A percentile compares a stretch with the other conserved stretches of the same genome.
phyloP scores from a whole-genome alignment of 2,888 invertebrate species.

The Zaprionus lineosus region DNA sequence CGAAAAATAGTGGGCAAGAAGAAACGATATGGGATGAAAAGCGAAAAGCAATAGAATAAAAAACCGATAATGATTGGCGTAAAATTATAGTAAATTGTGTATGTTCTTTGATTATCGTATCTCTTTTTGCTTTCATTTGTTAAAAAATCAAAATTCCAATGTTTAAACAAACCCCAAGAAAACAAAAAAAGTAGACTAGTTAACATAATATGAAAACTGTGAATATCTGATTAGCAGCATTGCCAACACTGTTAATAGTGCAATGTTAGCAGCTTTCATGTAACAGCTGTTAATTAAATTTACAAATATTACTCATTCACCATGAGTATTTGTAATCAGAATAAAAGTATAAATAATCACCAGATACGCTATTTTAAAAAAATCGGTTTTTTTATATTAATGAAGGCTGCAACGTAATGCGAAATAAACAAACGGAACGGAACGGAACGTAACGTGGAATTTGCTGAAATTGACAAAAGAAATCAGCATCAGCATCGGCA shows the following conservation, averaged over 20 bases:
- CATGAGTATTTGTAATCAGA: background rate
- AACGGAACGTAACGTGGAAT: conserved; percentile 64
- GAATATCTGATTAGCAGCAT: too few relatives aligned
- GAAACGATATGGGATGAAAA: conserved; percentile 34
- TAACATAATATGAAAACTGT: conserved; percentile 3
- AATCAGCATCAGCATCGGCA: conserved; percentile 10
- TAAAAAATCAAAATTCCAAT: conserved; percentile 31
- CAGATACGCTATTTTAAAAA: too few relatives aligned
- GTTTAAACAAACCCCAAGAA: conserved; percentile 38
- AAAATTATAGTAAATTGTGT: conserved; percentile 56
- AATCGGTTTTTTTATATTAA: background rate
- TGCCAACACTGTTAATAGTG: conserved; percentile 15
- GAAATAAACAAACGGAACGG: conserved; percentile 50
- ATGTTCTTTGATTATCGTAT: conserved; percentile 40
- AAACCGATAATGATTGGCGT: conserved; percentile 34
- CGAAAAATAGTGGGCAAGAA: conserved; percentile 2
- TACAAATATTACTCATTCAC: too few relatives aligned
- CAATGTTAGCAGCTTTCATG: too few relatives aligned
- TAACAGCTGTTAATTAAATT: too few relatives aligned
- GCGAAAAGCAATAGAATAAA: conserved; percentile 22
- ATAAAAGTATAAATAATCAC: background rate
- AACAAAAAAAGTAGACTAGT: conserved; percentile 12
- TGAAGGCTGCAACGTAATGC: conserved; percentile 43
- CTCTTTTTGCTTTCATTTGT: conserved; percentile 6
- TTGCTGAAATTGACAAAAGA: conserved; percentile 71